phyloP scores from a whole-genome alignment of 2,797 vertebrate species.

The Galagoides demidoff region DNA sequence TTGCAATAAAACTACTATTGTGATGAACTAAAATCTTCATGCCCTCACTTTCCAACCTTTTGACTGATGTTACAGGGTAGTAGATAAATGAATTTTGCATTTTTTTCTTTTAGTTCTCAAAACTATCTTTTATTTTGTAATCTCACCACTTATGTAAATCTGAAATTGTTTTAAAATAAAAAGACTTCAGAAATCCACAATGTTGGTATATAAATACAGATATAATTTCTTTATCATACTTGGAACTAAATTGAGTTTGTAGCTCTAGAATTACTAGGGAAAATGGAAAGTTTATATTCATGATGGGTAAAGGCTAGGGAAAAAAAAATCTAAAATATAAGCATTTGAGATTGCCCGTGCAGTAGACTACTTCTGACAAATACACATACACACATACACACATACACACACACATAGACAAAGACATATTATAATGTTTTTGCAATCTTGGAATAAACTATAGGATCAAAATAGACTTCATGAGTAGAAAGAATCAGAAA shows the following conservation, averaged over 20 bases:
- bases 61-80: background rate
- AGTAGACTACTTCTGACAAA: background rate
- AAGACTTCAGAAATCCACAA: conserved; percentile 40
- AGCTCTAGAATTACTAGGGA: background rate
- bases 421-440: too few relatives aligned
- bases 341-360: background rate
- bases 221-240: background rate
- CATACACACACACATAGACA: too few relatives aligned
- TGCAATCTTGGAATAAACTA: too few relatives aligned
- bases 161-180: conserved; percentile 45
- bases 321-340: conserved; percentile 13
- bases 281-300: background rate
- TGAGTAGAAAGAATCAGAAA: too few relatives aligned
- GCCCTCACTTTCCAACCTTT: background rate
- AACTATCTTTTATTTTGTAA: background rate
- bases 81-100: conserved; percentile 42
- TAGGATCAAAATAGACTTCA: too few relatives aligned
- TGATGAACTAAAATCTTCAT: background rate
- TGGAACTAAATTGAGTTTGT: background rate
- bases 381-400: too few relatives aligned
- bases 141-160: background rate
- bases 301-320: background rate
- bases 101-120: conserved; percentile 56
- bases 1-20: background rate
- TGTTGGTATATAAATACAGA: conserved; percentile 22